Base-by-base conservation (phyloP, 2,113 vertebrate genomes). In the Rissa tridactyla region DNA sequence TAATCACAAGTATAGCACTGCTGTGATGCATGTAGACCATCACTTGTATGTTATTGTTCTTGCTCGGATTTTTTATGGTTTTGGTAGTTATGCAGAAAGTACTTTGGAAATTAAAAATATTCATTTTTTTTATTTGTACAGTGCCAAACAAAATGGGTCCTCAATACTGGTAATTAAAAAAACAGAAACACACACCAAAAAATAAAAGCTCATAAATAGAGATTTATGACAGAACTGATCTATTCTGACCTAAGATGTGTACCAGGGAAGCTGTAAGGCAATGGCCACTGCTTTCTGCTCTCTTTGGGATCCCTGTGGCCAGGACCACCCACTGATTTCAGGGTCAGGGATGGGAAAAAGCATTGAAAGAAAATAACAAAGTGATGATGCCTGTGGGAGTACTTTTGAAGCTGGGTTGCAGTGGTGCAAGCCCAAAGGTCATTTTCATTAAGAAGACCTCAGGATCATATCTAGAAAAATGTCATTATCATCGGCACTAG, bases 31-130 rank as follows among this genome's bases (percentile, higher is more conserved):
- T 12, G 12, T 25, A 70, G 11, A 46, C 12, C 30, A 15, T 16
- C 6, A 0, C 1, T 58, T 60, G 1, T 13, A 18, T 49, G 30
- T 11, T 64, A n/a, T 5, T 38, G 1, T 21, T 73, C 2, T 0
- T 32, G 40, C 16, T 73, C 16, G 2, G 4, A 57, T 62, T 92
- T 61, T 77, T 12, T 22, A 6, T 32, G 26, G 9, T 46, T 87
- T 17, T 29, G 14, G 6, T 27, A 52, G 11, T 40, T 30, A 34
- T 23, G 20, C 21, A 75, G 23, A 75, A 93, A 92, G 65, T 29
- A 57, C 4, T 75, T 42, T 52, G 27, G 17, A 82, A 64, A 82
- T 62, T 34, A 30, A 69, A 65, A 73, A 61, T 5, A 13, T 25
- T 82, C 12, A 5, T 61, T 77, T 9, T 9, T n/a, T 84, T 46